A percentile compares a stretch with the other conserved stretches of the same genome.
Evolutionary conservation across 1,140 invertebrate genomes (phyloP).

Genomic region (Megathymus violae): DNA sequence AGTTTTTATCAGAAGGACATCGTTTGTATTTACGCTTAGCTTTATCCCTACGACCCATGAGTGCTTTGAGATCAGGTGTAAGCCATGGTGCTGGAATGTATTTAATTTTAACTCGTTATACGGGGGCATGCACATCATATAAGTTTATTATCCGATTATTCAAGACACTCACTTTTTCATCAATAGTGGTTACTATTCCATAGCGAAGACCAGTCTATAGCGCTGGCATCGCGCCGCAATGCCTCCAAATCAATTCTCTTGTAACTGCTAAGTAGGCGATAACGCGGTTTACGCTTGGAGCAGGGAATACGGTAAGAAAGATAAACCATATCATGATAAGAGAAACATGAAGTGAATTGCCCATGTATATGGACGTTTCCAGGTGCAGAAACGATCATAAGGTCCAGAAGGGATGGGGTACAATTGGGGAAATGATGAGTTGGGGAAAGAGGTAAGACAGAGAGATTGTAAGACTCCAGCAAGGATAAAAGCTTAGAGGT

Average conservation of each 20-base stretch:
- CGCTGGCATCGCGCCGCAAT: neutral
- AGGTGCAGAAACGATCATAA: slow-evolving; percentile 16
- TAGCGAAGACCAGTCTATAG: slow-evolving; percentile 3
- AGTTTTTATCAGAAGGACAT: neutral
- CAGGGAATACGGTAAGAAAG: neutral
- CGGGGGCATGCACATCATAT: neutral
- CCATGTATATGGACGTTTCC: slow-evolving; percentile 1
- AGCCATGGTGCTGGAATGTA: neutral
- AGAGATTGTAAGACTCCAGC: neutral
- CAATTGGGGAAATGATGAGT: slow-evolving; percentile 2
- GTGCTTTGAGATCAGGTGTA: neutral
- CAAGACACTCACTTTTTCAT: neutral
- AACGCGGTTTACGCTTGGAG: neutral
- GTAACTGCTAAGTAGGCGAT: slow-evolving; percentile 1
- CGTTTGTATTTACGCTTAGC: neutral
- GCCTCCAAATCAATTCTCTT: neutral
- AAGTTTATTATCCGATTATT: neutral
- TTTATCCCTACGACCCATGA: neutral
- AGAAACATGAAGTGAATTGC: slow-evolving; percentile 20
- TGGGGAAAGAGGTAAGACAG: neutral
- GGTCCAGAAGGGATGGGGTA: neutral
- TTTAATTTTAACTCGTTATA: neutral
- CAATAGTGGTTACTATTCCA: neutral
- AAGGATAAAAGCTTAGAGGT: neutral
- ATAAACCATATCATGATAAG: slow-evolving; percentile 18